Conservation (phyloP, 2,888 invertebrate species). For the Dyspetes luteomarginatus region DNA sequence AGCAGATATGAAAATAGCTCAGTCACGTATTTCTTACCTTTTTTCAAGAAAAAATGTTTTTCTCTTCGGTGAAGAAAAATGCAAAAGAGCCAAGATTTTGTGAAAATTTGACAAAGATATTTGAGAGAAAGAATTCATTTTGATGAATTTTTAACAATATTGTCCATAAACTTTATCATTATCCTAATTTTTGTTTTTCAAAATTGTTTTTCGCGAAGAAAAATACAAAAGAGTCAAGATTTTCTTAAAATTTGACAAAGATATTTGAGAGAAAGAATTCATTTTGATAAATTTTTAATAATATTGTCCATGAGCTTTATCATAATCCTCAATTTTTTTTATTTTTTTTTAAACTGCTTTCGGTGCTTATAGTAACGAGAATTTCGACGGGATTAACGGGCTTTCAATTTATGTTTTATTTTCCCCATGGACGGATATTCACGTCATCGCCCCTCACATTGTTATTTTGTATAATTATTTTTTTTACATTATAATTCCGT, state of each 20-base stretch:
- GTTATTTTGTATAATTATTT: conserved; percentile 7
- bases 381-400: conserved; percentile 34
- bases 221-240: no score
- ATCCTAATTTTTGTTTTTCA: no score
- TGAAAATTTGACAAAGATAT: no score
- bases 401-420: not conserved
- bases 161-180: no score
- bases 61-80: no score
- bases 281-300: not conserved
- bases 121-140: no score
- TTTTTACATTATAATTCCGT: not conserved
- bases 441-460: conserved; percentile 51
- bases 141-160: no score
- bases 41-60: no score
- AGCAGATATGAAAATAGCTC: not conserved
- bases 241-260: no score
- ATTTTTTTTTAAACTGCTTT: not conserved
- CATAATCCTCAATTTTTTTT: not conserved
- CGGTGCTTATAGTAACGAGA: not conserved
- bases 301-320: conserved; percentile 22
- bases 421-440: conserved; percentile 65
- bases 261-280: no score
- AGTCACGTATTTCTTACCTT: not conserved
- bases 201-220: no score
- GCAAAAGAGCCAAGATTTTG: no score